A percentile compares a stretch with the other conserved stretches of the same genome.
phyloP scores from a whole-genome alignment of 2,797 vertebrate species.

The Muscicapa comitata region DNA sequence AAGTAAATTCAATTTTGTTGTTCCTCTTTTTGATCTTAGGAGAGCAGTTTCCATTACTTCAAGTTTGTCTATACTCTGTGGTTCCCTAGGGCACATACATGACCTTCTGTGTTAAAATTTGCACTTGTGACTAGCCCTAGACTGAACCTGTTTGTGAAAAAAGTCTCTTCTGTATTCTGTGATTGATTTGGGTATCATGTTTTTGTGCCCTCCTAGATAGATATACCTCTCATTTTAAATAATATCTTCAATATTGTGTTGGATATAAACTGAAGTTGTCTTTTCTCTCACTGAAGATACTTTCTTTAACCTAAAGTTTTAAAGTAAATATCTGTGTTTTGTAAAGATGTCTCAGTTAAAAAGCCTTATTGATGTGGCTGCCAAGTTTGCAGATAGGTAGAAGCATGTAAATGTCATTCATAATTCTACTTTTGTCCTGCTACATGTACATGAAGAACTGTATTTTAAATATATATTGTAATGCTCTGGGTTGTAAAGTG shows the following conservation, averaged over 20 bases:
- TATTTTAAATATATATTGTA: background rate
- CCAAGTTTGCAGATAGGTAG: background rate
- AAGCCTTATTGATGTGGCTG: background rate
- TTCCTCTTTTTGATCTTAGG: constrained; percentile 22
- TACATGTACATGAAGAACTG: accelerated
- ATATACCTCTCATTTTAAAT: background rate
- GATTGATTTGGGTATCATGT: background rate
- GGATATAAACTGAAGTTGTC: background rate
- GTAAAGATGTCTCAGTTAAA: background rate
- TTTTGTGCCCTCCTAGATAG: background rate
- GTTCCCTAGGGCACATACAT: background rate
- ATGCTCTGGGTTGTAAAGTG: background rate
- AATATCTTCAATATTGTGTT: background rate
- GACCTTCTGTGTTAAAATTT: background rate
- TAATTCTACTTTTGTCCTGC: background rate
- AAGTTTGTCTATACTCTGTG: background rate
- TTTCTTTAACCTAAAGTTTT: background rate
- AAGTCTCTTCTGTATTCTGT: background rate
- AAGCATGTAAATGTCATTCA: background rate
- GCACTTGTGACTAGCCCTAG: background rate
- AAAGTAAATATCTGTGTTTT: background rate
- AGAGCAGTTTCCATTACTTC: background rate
- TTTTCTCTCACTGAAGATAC: background rate
- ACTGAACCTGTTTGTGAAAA: background rate
- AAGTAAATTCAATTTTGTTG: constrained; percentile 7